phyloP scores from a whole-genome alignment of 2,113 vertebrate species.

The Oreochromis aureus region DNA sequence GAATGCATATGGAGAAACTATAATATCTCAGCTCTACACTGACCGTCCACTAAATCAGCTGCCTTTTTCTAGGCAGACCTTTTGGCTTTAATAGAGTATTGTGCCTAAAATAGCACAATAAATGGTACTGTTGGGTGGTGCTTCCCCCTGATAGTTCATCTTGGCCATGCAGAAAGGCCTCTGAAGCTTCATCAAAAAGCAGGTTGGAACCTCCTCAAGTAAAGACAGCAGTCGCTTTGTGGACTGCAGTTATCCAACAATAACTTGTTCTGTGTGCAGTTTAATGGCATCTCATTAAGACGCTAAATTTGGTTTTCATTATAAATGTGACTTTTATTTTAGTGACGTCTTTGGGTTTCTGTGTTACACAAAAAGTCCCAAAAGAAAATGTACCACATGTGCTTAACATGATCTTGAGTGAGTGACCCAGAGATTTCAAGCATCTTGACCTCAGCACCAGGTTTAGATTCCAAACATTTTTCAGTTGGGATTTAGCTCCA shows the following conservation, averaged over 20 bases:
- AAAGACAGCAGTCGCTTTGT: background rate
- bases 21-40: background rate
- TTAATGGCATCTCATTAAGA: background rate
- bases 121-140: background rate
- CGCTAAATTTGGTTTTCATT: background rate
- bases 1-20: background rate
- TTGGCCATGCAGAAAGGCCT: slow-evolving; percentile 1
- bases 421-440: background rate
- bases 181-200: background rate
- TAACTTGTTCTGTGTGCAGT: background rate
- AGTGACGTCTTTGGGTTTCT: background rate
- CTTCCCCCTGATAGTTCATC: slow-evolving; percentile 26
- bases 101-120: slow-evolving; percentile 40
- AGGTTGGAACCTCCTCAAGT: slow-evolving; percentile 2
- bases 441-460: background rate
- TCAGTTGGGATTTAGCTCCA: background rate
- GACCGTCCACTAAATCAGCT: slow-evolving; percentile 36
- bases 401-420: background rate
- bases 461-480: slow-evolving; percentile 28
- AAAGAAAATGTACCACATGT: background rate
- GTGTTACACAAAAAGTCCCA: background rate
- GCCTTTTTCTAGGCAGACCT: slow-evolving; percentile 35
- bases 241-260: background rate
- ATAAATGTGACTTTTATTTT: background rate
- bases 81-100: slow-evolving; percentile 35